Conservation (phyloP, 2,113 vertebrate species). For the Engystomops pustulosus region DNA sequence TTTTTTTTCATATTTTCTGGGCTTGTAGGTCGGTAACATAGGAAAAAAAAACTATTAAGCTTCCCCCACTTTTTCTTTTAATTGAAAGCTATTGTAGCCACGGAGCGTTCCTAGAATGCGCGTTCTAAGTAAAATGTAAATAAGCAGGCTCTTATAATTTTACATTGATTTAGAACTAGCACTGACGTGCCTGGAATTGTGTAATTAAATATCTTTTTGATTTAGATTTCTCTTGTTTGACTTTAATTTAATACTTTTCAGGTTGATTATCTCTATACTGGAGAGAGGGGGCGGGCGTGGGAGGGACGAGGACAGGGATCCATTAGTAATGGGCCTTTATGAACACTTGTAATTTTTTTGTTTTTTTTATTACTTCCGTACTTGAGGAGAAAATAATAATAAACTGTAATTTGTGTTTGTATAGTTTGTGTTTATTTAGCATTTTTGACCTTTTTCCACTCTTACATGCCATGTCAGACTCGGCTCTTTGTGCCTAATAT, state of each 20-base stretch:
- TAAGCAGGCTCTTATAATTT: slow-evolving; percentile 64
- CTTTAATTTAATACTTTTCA: slow-evolving; percentile 72
- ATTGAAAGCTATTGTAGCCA: slow-evolving; percentile 58
- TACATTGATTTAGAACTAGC: slow-evolving; percentile 72
- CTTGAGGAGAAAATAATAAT: slow-evolving; percentile 33
- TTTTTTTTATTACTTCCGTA: slow-evolving; percentile 43
- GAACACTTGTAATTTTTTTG: slow-evolving; percentile 46
- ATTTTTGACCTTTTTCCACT: no score
- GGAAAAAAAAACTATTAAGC: slow-evolving; percentile 19
- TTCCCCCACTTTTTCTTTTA: slow-evolving; percentile 45
- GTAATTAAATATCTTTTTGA: slow-evolving; percentile 68
- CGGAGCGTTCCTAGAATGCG: slow-evolving; percentile 64
- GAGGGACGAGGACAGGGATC: neutral
- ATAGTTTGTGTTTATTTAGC: neutral
- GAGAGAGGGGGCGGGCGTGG: neutral
- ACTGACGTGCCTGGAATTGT: slow-evolving; percentile 70
- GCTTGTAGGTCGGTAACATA: slow-evolving; percentile 54
- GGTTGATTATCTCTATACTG: no score
- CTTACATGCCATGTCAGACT: no score
- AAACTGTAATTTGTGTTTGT: slow-evolving; percentile 49
- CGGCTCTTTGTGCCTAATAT: no score
- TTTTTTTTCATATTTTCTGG: slow-evolving; percentile 45
- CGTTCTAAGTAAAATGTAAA: slow-evolving; percentile 54
- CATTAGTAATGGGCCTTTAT: neutral
- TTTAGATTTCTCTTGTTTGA: slow-evolving; percentile 71